phyloP scores from a whole-genome alignment of 2,888 invertebrate genomes.

The Julus scandinavius region DNA sequence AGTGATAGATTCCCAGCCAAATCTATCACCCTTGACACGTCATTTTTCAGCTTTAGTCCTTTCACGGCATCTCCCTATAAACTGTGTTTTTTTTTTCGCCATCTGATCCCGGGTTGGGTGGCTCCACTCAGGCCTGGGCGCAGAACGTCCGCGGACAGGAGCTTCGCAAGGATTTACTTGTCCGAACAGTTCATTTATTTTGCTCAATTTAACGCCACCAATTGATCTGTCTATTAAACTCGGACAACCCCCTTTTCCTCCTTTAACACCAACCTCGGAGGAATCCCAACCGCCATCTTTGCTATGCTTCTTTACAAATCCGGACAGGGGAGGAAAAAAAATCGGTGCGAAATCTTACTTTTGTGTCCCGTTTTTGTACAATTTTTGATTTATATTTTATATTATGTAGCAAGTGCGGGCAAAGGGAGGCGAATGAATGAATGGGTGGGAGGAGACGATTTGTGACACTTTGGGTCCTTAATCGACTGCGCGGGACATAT shows the following conservation, averaged over 20 bases:
- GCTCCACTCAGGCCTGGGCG: neutral
- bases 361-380: conserved; percentile 42
- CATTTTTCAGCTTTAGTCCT: conserved; percentile 56
- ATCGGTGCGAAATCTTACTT: conserved; percentile 39
- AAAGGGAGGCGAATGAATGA: neutral
- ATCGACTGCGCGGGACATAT: conserved; percentile 31
- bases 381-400: conserved; percentile 24
- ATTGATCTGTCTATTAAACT: conserved; percentile 55
- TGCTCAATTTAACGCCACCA: conserved; percentile 54
- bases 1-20: conserved; percentile 54
- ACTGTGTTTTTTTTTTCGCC: conserved; percentile 6
- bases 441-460: neutral
- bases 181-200: conserved; percentile 56
- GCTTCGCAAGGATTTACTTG: conserved; percentile 53
- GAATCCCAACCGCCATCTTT: neutral
- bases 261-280: neutral
- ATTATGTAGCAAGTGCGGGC: conserved; percentile 28
- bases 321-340: neutral
- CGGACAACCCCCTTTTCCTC: neutral
- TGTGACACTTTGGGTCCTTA: conserved; percentile 8
- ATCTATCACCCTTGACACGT: conserved; percentile 55
- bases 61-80: neutral
- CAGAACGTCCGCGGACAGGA: neutral
- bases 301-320: neutral
- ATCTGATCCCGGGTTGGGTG: conserved; percentile 26